phyloP scores from a whole-genome alignment of 2,797 vertebrate species.

The Carduelis carduelis region DNA sequence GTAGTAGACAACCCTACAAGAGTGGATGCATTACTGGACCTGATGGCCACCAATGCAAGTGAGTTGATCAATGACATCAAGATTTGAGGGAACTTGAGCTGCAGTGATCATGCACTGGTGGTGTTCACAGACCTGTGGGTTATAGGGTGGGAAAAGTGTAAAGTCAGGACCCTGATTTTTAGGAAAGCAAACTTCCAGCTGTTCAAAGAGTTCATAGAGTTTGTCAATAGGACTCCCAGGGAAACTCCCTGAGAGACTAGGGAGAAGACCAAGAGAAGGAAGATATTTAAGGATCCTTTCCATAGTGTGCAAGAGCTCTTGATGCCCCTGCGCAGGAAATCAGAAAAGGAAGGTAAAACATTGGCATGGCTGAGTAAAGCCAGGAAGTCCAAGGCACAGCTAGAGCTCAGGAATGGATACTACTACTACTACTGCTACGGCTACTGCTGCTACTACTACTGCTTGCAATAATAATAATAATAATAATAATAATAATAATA shows the following conservation, averaged over 20 bases:
- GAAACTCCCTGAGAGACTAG: not conserved
- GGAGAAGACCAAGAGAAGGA: not conserved
- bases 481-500: no score
- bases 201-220: not conserved
- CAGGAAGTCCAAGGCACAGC: not conserved
- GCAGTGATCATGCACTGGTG: not conserved
- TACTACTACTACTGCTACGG: no score
- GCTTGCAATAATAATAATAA: no score
- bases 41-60: no score
- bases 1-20: not conserved
- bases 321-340: not conserved
- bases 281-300: not conserved
- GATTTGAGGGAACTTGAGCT: not conserved
- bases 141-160: not conserved
- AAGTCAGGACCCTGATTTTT: not conserved
- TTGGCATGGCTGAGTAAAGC: accelerated
- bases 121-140: not conserved
- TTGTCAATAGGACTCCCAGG: not conserved
- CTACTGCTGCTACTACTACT: no score
- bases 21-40: not conserved
- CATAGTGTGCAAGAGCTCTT: not conserved
- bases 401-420: not conserved
- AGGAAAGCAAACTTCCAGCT: not conserved
- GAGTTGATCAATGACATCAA: not conserved
- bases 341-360: not conserved